Conservation (phyloP, 2,888 invertebrate genomes). For the Hyposoter didymator region DNA sequence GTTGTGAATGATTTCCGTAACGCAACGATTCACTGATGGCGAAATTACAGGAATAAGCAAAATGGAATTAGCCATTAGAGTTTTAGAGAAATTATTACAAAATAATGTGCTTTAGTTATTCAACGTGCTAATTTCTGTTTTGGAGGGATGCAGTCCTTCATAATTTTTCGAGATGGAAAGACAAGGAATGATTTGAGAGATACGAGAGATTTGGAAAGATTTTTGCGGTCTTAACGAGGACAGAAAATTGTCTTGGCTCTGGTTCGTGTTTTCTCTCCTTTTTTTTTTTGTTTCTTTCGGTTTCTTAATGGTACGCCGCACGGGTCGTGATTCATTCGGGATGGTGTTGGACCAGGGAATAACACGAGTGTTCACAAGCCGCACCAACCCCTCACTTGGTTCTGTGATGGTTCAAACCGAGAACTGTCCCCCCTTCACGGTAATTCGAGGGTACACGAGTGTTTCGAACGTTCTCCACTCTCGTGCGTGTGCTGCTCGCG, state of each 20-base stretch:
- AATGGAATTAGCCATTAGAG: background rate
- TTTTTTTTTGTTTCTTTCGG: conserved; percentile 9
- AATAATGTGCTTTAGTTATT: background rate
- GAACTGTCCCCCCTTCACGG: conserved; percentile 43
- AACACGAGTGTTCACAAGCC: conserved; percentile 83
- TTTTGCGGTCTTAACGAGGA: conserved; percentile 2
- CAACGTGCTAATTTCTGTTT: background rate
- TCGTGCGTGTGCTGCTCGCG: conserved; percentile 64
- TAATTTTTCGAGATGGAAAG: background rate
- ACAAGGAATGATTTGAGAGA: background rate
- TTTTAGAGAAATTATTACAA: background rate
- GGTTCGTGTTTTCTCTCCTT: background rate
- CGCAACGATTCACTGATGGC: no score
- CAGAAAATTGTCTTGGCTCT: background rate
- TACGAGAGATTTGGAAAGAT: conserved; percentile 6
- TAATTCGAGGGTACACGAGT: conserved; percentile 73
- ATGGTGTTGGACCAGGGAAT: conserved; percentile 80
- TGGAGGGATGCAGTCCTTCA: background rate
- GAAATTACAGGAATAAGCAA: background rate
- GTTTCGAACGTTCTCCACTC: conserved; percentile 72
- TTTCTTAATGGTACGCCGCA: conserved; percentile 39
- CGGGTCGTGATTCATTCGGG: conserved; percentile 78
- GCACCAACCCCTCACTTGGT: conserved; percentile 77
- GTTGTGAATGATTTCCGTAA: no score
- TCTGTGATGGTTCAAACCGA: conserved; percentile 40